phyloP scores from a whole-genome alignment of 2,113 vertebrate genomes.

The Ceyx cyanopectus region DNA sequence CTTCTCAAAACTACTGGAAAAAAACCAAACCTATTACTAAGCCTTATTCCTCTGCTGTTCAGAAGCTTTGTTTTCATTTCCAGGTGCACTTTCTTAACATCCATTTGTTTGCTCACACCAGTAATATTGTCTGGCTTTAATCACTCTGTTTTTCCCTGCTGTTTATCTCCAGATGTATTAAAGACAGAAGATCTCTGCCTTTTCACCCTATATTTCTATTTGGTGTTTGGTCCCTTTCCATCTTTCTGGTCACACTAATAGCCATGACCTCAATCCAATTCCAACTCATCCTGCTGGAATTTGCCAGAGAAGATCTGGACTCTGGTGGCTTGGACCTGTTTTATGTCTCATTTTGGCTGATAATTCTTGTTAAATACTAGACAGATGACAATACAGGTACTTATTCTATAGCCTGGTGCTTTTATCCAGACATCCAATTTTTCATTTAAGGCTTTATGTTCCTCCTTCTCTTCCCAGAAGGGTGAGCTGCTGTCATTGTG shows the following conservation, averaged over 20 bases:
- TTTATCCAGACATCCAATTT: neutral
- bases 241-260: neutral
- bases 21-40: neutral
- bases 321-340: neutral
- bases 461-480: slow-evolving; percentile 19
- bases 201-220: neutral
- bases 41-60: neutral
- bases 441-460: neutral
- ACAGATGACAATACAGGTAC: neutral
- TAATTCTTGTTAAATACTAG: neutral
- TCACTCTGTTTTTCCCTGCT: neutral
- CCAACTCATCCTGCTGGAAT: neutral
- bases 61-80: neutral
- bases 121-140: neutral
- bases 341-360: neutral
- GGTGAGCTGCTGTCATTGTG: neutral
- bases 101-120: neutral
- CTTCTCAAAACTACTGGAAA: neutral
- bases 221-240: neutral
- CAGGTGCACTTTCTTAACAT: neutral
- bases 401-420: neutral
- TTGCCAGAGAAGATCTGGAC: neutral
- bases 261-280: neutral
- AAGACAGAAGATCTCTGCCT: neutral
- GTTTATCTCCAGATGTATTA: neutral